These are phyloP conservation scores for Dromius quadrimaculatus DNA, from an alignment of 2,888 invertebrate species.

Conservation along the genomic window DNA sequence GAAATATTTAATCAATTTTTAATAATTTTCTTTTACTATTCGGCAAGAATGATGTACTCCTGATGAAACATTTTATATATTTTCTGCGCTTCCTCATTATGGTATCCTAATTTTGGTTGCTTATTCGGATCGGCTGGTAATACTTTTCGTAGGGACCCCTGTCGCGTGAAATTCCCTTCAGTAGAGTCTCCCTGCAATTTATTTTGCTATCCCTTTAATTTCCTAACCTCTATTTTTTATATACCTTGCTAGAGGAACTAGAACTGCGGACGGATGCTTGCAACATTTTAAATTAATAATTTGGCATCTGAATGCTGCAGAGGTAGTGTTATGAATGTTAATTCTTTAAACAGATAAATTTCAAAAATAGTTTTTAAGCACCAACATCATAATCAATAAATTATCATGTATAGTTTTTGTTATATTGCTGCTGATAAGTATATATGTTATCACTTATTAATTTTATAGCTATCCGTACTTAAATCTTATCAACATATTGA, in stretches of 20 bases:
- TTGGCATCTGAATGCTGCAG: constrained; percentile 44
- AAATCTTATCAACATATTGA: constrained; percentile 39
- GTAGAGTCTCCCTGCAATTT: constrained; percentile 59
- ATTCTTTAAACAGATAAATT: constrained; percentile 16
- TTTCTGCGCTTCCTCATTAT: constrained; percentile 72
- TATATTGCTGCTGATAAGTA: constrained; percentile 18
- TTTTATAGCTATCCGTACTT: constrained; percentile 11
- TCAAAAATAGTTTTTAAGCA: constrained; percentile 40
- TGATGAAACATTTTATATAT: constrained; percentile 83
- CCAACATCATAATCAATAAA: constrained; percentile 40
- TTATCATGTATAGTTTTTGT: constrained; percentile 17
- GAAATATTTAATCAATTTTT: constrained; percentile 41
- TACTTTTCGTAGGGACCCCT: constrained; percentile 72
- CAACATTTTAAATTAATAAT: constrained; percentile 45
- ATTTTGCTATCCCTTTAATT: not conserved
- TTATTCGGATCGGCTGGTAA: constrained; percentile 69
- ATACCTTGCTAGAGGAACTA: constrained; percentile 44
- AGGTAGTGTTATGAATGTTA: constrained; percentile 27
- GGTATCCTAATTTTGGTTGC: constrained; percentile 72
- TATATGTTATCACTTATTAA: constrained; percentile 18
- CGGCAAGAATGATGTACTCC: constrained; percentile 91
- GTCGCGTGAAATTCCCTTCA: constrained; percentile 66
- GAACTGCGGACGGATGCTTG: constrained; percentile 52
- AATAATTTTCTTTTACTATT: constrained; percentile 75
- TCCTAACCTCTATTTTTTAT: not conserved